Evolutionary conservation across 2,113 vertebrate genomes (phyloP).

Genomic region (Pantherophis guttatus): DNA sequence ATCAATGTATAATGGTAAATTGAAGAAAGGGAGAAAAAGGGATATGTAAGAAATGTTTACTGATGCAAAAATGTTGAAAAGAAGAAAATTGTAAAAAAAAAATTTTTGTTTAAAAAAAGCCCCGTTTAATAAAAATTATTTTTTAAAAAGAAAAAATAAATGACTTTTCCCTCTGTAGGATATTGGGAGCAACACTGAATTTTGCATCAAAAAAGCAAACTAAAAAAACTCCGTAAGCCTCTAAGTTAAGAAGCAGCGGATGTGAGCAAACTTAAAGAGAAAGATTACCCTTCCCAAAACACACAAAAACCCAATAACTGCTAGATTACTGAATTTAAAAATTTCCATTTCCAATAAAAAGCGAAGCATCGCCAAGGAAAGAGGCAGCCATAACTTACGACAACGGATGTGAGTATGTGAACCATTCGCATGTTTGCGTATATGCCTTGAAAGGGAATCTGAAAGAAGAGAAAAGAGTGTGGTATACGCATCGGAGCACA

Average conservation of each 20-base stretch:
- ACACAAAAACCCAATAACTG: background rate
- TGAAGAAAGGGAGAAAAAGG: no score
- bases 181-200: background rate
- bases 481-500: background rate
- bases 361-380: background rate
- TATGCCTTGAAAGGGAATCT: slow-evolving; percentile 96
- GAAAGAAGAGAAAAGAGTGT: slow-evolving; percentile 49
- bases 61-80: no score
- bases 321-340: background rate
- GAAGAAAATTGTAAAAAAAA: no score
- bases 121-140: no score
- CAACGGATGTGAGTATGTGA: slow-evolving; percentile 97
- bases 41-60: no score
- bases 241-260: background rate
- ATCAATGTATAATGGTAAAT: no score
- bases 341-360: background rate
- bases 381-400: slow-evolving; percentile 78
- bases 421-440: slow-evolving; percentile 99
- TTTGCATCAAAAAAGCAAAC: background rate
- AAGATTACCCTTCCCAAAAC: background rate
- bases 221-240: background rate
- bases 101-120: no score
- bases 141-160: no score
- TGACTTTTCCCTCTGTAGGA: background rate
- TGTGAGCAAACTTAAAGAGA: background rate